phyloP scores from a whole-genome alignment of 2,797 vertebrate genomes.

The Xerus rutilus region DNA sequence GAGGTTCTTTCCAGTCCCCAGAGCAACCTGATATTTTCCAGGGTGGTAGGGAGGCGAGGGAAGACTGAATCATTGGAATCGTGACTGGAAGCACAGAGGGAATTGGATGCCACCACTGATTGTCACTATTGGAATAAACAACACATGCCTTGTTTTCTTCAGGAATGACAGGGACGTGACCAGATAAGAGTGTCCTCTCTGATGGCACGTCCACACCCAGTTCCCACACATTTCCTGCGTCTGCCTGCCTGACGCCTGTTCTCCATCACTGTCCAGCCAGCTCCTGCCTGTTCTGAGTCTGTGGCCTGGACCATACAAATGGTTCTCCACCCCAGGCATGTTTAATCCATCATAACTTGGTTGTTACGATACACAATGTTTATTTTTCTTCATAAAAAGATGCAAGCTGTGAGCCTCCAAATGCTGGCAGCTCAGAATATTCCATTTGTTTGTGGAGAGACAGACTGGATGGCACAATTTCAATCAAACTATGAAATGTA shows the following conservation, averaged over 20 bases:
- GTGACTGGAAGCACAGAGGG: neutral
- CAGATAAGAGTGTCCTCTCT: neutral
- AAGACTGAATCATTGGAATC: neutral
- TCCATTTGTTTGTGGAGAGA: slow-evolving; percentile 75
- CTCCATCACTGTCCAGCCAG: neutral
- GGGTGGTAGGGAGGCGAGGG: fast-evolving
- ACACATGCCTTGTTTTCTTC: neutral
- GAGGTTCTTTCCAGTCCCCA: neutral
- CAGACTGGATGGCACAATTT: slow-evolving; percentile 75
- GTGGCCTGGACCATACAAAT: neutral
- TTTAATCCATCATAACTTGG: slow-evolving; percentile 67
- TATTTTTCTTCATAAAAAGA: slow-evolving; percentile 77
- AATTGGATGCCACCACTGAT: fast-evolving
- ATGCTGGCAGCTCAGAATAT: slow-evolving; percentile 70
- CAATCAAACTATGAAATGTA: slow-evolving; percentile 66
- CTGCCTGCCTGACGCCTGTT: neutral
- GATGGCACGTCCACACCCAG: fast-evolving
- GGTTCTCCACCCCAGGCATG: slow-evolving; percentile 2
- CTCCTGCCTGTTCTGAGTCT: neutral
- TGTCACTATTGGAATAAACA: neutral
- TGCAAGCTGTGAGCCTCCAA: slow-evolving; percentile 79
- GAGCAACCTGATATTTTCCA: neutral
- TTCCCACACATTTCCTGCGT: fast-evolving
- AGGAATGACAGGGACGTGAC: neutral
- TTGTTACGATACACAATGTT: slow-evolving; percentile 78